A percentile compares a stretch with the other conserved stretches of the same genome.
Conservation (phyloP, 2,888 invertebrate genomes). For the Heliconius ethilla region DNA sequence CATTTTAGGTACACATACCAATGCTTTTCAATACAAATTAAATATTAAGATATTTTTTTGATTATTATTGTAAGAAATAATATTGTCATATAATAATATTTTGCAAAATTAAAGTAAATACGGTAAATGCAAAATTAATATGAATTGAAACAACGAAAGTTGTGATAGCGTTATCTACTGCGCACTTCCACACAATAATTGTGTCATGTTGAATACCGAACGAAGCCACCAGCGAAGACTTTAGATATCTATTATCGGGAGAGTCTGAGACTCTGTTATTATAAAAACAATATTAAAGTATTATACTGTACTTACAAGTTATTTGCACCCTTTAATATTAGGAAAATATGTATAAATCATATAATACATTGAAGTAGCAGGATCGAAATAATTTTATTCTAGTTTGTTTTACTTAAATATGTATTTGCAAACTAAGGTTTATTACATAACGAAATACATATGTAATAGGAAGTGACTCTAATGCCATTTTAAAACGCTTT, state of each 20-base stretch:
- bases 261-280: background rate
- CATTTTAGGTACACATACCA: background rate
- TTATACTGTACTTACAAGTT: background rate
- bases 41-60: background rate
- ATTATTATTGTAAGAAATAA: background rate
- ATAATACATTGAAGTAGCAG: too few species aligned
- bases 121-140: constrained; percentile 27
- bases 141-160: constrained; percentile 42
- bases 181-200: constrained; percentile 42
- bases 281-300: background rate
- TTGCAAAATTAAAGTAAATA: constrained; percentile 6
- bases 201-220: constrained; percentile 37
- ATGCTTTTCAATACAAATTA: background rate
- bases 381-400: too few species aligned
- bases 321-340: background rate
- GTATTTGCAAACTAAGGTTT: background rate
- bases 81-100: constrained; percentile 5
- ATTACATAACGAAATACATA: too few species aligned
- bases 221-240: constrained; percentile 31
- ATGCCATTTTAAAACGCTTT: background rate
- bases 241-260: constrained; percentile 20
- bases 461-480: background rate
- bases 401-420: background rate
- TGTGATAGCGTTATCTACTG: constrained; percentile 39
- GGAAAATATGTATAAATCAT: background rate